phyloP scores from a whole-genome alignment of 2,113 vertebrate genomes.

The Nesogale talazaci region DNA sequence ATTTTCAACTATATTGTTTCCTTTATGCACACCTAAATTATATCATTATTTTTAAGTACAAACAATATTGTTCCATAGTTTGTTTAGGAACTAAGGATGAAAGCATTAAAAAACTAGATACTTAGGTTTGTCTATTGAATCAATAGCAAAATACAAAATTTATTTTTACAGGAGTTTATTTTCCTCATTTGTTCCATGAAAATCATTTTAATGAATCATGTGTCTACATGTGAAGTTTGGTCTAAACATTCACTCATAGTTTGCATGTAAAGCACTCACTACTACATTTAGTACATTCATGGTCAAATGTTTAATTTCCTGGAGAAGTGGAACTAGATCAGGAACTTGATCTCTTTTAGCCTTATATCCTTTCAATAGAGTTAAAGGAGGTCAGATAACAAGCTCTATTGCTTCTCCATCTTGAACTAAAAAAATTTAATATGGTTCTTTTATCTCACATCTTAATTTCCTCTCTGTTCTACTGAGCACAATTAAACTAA shows the following conservation, averaged over 20 bases:
- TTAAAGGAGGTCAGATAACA: not conserved
- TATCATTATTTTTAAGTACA: not conserved
- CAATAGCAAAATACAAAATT: not conserved
- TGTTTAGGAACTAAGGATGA: not conserved
- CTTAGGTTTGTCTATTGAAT: not conserved
- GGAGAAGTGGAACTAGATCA: not conserved
- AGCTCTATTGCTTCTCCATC: not conserved
- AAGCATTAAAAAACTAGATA: too few relatives aligned
- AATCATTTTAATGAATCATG: not conserved
- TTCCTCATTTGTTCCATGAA: not conserved
- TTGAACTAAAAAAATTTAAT: not conserved
- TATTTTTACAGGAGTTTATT: not conserved
- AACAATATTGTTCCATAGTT: not conserved
- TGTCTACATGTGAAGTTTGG: not conserved
- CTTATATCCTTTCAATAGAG: not conserved
- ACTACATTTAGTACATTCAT: not conserved
- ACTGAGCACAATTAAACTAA: not conserved
- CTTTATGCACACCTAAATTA: not conserved
- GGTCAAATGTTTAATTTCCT: not conserved
- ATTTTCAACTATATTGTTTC: not conserved
- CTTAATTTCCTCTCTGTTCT: not conserved
- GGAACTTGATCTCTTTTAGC: not conserved
- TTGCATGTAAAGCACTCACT: not conserved
- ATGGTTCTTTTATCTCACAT: not conserved
- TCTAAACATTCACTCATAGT: not conserved